These are phyloP conservation scores for Biston betularia DNA, from an alignment of 2,888 invertebrate species.

Conservation along the genomic window DNA sequence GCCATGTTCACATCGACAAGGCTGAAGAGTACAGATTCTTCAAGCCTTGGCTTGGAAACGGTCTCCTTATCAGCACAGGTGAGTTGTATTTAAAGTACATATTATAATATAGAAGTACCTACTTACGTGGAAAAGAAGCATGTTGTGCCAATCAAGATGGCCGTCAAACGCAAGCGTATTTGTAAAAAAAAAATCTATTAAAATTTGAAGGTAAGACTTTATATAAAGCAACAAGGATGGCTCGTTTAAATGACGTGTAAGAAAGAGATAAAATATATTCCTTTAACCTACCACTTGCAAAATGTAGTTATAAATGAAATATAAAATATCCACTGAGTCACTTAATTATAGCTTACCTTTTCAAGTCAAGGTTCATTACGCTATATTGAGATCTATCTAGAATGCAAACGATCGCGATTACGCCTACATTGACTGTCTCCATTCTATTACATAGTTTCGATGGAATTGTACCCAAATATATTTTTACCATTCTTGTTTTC, in stretches of 20 bases:
- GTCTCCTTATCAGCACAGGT: constrained; percentile 93
- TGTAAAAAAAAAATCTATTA: too few species aligned
- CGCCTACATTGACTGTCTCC: background rate
- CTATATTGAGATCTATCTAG: constrained; percentile 2
- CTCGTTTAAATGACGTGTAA: too few species aligned
- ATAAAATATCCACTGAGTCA: constrained; percentile 28
- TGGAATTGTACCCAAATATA: background rate
- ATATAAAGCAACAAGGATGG: too few species aligned
- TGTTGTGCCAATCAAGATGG: too few species aligned
- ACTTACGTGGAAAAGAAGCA: too few species aligned
- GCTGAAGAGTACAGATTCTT: constrained; percentile 92
- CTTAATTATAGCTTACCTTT: constrained; percentile 22
- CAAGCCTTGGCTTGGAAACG: constrained; percentile 94
- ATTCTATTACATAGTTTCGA: background rate
- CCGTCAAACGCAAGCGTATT: too few species aligned
- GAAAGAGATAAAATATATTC: too few species aligned
- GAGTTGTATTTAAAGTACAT: constrained; percentile 55
- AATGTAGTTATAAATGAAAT: background rate
- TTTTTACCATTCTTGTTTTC: constrained; percentile 10
- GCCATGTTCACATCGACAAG: constrained; percentile 93
- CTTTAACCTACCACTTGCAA: background rate
- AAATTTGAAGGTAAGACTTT: too few species aligned
- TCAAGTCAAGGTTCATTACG: constrained; percentile 12
- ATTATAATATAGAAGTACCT: background rate
- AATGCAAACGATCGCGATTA: constrained; percentile 16